These are phyloP conservation scores for Ranitomeya imitator DNA, from an alignment of 2,113 vertebrate genomes.

Conservation along the genomic window DNA sequence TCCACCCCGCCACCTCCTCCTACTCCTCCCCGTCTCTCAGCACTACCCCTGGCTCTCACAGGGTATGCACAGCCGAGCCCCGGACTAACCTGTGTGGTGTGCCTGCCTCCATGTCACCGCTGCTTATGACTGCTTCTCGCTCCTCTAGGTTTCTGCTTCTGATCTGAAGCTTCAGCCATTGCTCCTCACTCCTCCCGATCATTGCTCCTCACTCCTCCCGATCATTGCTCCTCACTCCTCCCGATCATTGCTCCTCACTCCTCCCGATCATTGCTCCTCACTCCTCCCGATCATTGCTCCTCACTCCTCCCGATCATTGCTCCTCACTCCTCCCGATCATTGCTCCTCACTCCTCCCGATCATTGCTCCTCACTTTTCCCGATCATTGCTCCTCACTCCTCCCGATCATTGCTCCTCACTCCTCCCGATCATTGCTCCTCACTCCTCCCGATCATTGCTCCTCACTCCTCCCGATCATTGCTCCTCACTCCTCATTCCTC, in stretches of 20 bases:
- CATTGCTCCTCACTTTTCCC: neutral
- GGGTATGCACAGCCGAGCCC: conserved; percentile 76
- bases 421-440: too few relatives aligned
- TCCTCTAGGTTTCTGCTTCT: neutral
- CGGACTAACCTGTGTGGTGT: conserved; percentile 67
- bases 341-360: neutral
- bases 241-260: too few relatives aligned
- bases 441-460: neutral
- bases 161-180: neutral
- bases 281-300: neutral
- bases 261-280: neutral
- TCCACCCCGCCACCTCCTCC: conserved; percentile 75
- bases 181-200: neutral
- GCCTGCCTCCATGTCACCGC: conserved; percentile 62
- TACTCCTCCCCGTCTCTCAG: conserved; percentile 75
- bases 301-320: neutral
- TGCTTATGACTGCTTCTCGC: conserved; percentile 17
- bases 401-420: neutral
- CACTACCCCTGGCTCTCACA: conserved; percentile 76
- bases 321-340: neutral
- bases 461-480: too few relatives aligned
- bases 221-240: neutral
- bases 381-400: neutral
- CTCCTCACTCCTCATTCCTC: neutral
- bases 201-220: neutral